Base-by-base conservation (phyloP, 1,140 invertebrate genomes). In the Drosophila seguyi region DNA sequence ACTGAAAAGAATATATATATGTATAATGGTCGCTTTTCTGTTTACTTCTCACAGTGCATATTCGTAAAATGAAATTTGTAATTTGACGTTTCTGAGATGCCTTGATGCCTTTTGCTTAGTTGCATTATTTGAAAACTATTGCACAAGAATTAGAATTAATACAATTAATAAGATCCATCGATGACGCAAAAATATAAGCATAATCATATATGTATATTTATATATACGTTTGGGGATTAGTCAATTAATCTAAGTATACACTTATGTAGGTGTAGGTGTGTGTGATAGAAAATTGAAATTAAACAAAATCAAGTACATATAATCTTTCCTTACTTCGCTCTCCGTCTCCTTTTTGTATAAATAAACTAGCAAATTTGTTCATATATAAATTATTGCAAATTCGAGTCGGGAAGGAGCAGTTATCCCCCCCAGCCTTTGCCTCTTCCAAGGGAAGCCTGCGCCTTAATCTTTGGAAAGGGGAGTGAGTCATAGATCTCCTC, bases 111-210 rank as follows among this genome's bases (percentile, higher is more conserved):
- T 75, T 47, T 3, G 75, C 47, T 79, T 48, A 71, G 47, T 81
- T 78, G 83, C 83, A 87, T 67, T 80, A 87, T 63, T 80, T 86
- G 81, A 87, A 86, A 87, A 87, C 84, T 87, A 87, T 87, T 87
- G 84, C 84, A 87, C 84, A 87, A 83, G 75, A 83, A 72, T 88
- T 88, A 87, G 55, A 87, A 83, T 77, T 87, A 87, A 68, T 77
- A 77, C 56, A 77, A 73, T 63, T 86, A 88, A 66, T 62, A 73
- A 66, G 65, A 79, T 72, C 60, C 60, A 79, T 79, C 59, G 59
- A 74, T 65, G 75, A 80, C 78, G 31, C 52, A 84, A 83, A 79
- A 60, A 55, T 52, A 62, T 47, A 79, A 53, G 44, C 71, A 59
- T 66, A 65, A 59, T 45, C 42, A 44, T 61, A 25, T 25, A 25